Percentiles rank a stretch among this genome's conserved stretches.
These are phyloP conservation scores for Chironomus tepperi DNA, from an alignment of 1,140 invertebrate species.

Conservation along the genomic window DNA sequence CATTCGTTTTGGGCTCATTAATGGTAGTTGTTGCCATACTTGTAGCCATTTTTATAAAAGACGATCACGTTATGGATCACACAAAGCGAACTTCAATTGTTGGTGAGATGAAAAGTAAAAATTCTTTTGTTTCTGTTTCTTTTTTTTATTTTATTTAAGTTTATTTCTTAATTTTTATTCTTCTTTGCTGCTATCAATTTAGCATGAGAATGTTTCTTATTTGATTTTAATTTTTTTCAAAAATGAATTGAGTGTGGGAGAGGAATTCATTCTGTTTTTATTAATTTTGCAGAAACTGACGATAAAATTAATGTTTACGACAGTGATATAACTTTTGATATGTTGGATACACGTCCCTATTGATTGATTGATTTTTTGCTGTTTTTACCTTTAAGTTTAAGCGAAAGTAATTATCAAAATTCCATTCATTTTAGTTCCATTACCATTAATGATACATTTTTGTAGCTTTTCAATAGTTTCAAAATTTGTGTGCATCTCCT, in stretches of 20 bases:
- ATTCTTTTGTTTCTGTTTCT: conserved; percentile 25
- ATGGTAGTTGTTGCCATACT: conserved; percentile 91
- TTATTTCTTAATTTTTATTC: background rate
- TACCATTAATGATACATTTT: background rate
- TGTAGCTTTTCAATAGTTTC: background rate
- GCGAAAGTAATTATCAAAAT: conserved; percentile 20
- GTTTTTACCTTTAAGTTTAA: conserved; percentile 14
- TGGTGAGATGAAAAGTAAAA: conserved; percentile 40
- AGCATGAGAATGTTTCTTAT: background rate
- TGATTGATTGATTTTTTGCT: background rate
- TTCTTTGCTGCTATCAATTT: background rate
- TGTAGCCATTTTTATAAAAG: conserved; percentile 86
- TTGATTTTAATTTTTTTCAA: background rate
- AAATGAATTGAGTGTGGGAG: too few relatives aligned
- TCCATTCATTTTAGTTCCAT: conserved; percentile 3
- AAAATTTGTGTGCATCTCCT: background rate
- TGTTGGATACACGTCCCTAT: background rate
- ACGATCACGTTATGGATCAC: conserved; percentile 45
- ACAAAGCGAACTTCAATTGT: conserved; percentile 39
- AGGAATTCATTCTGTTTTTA: background rate
- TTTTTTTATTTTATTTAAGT: background rate
- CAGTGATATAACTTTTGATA: conserved; percentile 14
- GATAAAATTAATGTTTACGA: conserved; percentile 12
- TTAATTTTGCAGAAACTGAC: conserved; percentile 19
- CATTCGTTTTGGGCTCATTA: conserved; percentile 97